These are phyloP conservation scores for Micrastur ruficollis DNA, from an alignment of 2,797 vertebrate genomes.

Conservation along the genomic window DNA sequence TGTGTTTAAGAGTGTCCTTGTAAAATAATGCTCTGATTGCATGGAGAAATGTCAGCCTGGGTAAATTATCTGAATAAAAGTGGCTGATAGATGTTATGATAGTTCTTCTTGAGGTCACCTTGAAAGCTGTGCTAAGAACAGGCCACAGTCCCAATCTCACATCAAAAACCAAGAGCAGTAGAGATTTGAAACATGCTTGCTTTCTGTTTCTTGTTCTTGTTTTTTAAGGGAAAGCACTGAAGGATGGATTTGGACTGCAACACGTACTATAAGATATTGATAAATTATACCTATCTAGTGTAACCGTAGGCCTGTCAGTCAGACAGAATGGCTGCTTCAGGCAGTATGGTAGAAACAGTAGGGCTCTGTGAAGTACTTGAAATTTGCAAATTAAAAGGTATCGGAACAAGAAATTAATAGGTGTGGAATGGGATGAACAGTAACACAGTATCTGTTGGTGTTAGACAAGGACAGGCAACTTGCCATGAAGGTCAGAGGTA, in stretches of 20 bases:
- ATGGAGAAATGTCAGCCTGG: not conserved
- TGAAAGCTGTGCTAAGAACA: slow-evolving; percentile 17
- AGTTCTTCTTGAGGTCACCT: slow-evolving; percentile 18
- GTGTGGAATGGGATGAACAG: not conserved
- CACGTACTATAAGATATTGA: not conserved
- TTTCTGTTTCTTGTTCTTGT: not conserved
- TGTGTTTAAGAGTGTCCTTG: slow-evolving; percentile 5
- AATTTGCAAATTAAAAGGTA: not conserved
- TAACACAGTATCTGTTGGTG: not conserved
- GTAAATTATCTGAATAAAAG: slow-evolving; percentile 38
- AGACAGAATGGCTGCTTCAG: not conserved
- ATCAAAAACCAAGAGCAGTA: not conserved
- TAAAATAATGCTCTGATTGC: slow-evolving; percentile 31
- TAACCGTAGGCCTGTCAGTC: not conserved
- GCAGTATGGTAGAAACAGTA: not conserved
- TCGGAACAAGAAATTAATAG: not conserved
- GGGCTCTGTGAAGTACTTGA: not conserved
- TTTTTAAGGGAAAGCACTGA: not conserved
- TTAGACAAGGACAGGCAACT: not conserved
- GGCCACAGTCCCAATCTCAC: not conserved
- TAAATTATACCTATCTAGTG: not conserved
- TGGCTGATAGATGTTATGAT: not conserved
- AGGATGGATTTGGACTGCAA: not conserved
- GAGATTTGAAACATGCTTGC: not conserved
- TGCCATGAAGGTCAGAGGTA: not conserved